Evolutionary conservation across 2,888 invertebrate genomes (phyloP), one percentile per base, ranked within the genome.

Genomic region (Anagyrus pseudococci): DNA sequence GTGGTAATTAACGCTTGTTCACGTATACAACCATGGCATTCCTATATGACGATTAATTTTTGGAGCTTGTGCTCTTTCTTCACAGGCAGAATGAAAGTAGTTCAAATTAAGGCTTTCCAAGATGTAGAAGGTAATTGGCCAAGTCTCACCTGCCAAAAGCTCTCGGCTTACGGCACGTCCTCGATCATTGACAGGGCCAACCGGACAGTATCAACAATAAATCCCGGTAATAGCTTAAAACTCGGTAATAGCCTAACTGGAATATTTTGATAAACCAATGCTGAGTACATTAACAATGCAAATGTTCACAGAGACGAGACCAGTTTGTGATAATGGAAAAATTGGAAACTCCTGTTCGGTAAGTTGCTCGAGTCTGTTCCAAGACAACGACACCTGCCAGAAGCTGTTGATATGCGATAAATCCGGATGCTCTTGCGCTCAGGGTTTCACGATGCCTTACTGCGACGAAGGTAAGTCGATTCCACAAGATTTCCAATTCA

Each of bases 131-230:
- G n/a, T 4, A 6, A 19, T 64, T 71, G 71, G 73, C 70, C 68
- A 6, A 64, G 55, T 6, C 59, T 68, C 0, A 69, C 69, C 4
- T 75, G 75, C 47, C 72, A 75, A 49, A 73, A 69, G 60, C 44
- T 75, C 25, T 71, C 69, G n/a, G 1, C 37, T 6, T 40, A 50
- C 19, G 52, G 48, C 2, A 6, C 7, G 10, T 67, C 67, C 8
- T 43, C 19, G 22, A 37, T 63, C 6, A 57, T 66, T 6, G 20
- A 57, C 2, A 46, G 50, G 0, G 29, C 20, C 2, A 23, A 60
- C 19, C 10, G 20, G 1, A 37, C 17, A 1, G 8, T 1, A 2
- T 15, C 55, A n/a, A 37, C 55, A 13, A 13, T 26, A 8, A 58
- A 48, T 8, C 2, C 25, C 33, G 55, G 65, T 65, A 0, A 4